Evolutionary conservation across 37 sponge, comb jelly and placozoan species (phyloP).

Genomic region (Eunapius fragilis): DNA sequence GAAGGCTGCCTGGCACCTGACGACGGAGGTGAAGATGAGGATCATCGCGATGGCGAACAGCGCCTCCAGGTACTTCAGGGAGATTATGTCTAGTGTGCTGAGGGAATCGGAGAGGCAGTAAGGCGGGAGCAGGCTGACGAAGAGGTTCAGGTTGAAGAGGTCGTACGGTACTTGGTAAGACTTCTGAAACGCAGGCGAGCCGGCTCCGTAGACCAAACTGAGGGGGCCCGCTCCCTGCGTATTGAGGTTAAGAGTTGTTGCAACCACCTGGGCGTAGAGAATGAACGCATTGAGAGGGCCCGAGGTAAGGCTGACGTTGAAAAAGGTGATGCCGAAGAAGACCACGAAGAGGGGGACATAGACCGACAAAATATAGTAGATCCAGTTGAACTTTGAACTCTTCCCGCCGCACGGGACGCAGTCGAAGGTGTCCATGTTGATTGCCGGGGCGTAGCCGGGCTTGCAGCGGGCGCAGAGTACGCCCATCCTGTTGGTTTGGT

Average conservation of each 20-base stretch:
- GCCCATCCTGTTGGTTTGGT: not conserved
- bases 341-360: not conserved
- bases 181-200: not conserved
- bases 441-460: not conserved
- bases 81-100: not conserved
- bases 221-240: too few relatives aligned
- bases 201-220: too few relatives aligned
- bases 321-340: not conserved
- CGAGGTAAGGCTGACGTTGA: constrained; percentile 17
- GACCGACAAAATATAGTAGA: not conserved
- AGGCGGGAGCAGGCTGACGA: not conserved
- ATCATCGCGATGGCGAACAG: constrained; percentile 9
- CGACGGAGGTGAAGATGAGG: not conserved
- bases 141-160: constrained; percentile 32
- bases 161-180: not conserved
- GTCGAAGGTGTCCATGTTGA: not conserved
- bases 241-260: not conserved
- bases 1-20: too few relatives aligned
- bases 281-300: constrained; percentile 23
- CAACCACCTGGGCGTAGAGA: constrained; percentile 1
- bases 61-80: constrained; percentile 8
- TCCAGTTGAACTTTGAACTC: not conserved
- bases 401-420: not conserved
- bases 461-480: constrained; percentile 11
- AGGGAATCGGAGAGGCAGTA: not conserved